Evolutionary conservation across 1,140 invertebrate species (phyloP), one percentile per base, ranked within the genome.

Genomic region (Phenacoccus solenopsis): DNA sequence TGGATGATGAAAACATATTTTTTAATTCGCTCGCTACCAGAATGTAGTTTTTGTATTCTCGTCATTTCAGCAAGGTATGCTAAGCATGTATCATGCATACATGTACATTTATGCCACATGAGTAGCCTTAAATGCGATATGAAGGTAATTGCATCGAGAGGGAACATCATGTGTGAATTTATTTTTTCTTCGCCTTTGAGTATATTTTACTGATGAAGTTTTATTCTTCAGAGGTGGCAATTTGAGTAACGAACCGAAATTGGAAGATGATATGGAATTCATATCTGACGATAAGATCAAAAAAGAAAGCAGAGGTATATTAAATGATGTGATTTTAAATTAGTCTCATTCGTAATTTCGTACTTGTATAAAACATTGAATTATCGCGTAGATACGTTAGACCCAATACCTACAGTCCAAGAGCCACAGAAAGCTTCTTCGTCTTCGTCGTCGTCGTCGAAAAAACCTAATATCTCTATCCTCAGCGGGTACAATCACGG

Each of bases 211-310:
- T n/a, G n/a, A n/a, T n/a, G n/a, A n/a, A n/a, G 68, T 72, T 69
- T 74, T 35, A 73, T 73, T 70, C 74, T 80, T 71, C 75, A 86
- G 85, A 72, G 84, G 84, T 75, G 83, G 83, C 21, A 86, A 85
- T 78, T 85, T 87, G 74, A 76, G 86, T 5, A 82, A 84, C 77
- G 87, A 83, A 79, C 78, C 84, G 13, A 84, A 79, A 70, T 82
- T 82, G 71, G 81, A 88, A 71, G 87, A 86, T 67, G 87, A 88
- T 75, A 86, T 88, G 81, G 83, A 87, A 73, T 86, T 86, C 75
- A 83, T 86, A 69, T 82, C 83, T 0, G 82, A 86, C 61, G 82
- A 83, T 59, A 84, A 81, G 73, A 76, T 82, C 13, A 82, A 81
- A 76, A 80, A 81, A 75, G 73, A 84, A 73, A 71, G 76, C 16